Base-by-base conservation (phyloP, 2,797 vertebrate species). In the Serranus cabrilla region DNA sequence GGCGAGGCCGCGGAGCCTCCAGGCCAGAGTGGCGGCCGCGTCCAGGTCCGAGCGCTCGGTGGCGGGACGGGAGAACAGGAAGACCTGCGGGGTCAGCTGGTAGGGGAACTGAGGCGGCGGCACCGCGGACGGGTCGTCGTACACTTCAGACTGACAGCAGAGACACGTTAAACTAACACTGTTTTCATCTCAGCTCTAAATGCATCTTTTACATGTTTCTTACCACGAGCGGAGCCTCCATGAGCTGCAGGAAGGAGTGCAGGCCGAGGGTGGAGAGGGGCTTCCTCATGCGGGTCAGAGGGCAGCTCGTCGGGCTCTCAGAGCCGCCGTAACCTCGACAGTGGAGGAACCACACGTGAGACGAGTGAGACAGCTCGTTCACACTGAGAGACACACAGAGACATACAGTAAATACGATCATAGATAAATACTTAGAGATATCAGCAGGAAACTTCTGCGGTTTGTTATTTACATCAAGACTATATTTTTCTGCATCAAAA, bases 161-260 rank as follows among this genome's bases (percentile, higher is more conserved):
- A 59, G 60, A 34, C 34, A 7, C 7, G 34, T 7, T 31, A 8
- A 9, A 43, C 6, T 17, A 43, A 17, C 6, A 43, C 6, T 5
- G 10, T 20, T 18, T 18, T 47, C 43, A 46, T 47, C 31, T 31
- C 16, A 54, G 27, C 52, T 55, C 42, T 43, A 17, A 34, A 34
- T 34, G 1, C 1, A 34, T 1, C 34, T 34, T 8, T 27, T 27
- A 14, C 2, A 7, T 39, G 7, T 9, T 25, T 18, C 69, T 84
- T 54, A 99, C 98, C 96, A 99, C 90, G 1, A 98, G 84, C 0
- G 97, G 97, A 39, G 96, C 95, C 20, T 95, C 96, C 97, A 98
- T 97, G 57, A 96, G 94, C 90, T 97, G 97, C 76, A 99, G 93
- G 90, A 98, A 98, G 39, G 91, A 90, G 92, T 99, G 95, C 71